Conservation (phyloP, 1,140 invertebrate species). For the Pseudachorutes palmiensis region DNA sequence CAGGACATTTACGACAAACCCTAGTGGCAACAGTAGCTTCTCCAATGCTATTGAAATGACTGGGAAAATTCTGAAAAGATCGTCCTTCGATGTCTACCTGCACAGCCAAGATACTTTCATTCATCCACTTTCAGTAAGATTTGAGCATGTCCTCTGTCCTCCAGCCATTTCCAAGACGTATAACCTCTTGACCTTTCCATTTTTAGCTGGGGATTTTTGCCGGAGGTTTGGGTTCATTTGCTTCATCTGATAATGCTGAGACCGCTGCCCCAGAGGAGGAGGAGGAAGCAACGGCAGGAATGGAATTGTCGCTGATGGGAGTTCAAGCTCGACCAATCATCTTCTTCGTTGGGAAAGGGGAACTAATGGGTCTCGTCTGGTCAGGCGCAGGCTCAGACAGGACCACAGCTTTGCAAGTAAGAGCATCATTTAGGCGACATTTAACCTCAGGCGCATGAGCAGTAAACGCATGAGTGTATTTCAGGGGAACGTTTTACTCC, state of each 20-base stretch:
- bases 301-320: constrained; percentile 70
- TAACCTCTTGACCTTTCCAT: constrained; percentile 28
- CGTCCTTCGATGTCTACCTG: constrained; percentile 61
- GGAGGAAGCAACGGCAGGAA: constrained; percentile 64
- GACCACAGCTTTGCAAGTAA: constrained; percentile 70
- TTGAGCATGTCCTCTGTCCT: not conserved
- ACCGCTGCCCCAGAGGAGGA: constrained; percentile 40
- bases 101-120: constrained; percentile 47
- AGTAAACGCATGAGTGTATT: constrained; percentile 22
- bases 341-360: constrained; percentile 74
- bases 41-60: constrained; percentile 66
- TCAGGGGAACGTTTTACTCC: constrained; percentile 61
- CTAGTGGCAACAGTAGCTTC: constrained; percentile 59
- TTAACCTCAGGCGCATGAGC: too few species aligned
- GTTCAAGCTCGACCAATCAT: constrained; percentile 70
- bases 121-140: constrained; percentile 47
- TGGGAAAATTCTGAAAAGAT: constrained; percentile 63
- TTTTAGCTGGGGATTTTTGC: constrained; percentile 70
- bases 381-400: constrained; percentile 69
- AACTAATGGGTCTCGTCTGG: constrained; percentile 85
- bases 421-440: not conserved
- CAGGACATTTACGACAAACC: constrained; percentile 51
- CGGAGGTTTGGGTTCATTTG: constrained; percentile 60
- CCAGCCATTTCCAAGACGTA: not conserved
- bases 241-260: constrained; percentile 48